These are phyloP conservation scores for Leptinotarsa defecta DNA, from an alignment of 1,140 invertebrate genomes.

Conservation along the genomic window DNA sequence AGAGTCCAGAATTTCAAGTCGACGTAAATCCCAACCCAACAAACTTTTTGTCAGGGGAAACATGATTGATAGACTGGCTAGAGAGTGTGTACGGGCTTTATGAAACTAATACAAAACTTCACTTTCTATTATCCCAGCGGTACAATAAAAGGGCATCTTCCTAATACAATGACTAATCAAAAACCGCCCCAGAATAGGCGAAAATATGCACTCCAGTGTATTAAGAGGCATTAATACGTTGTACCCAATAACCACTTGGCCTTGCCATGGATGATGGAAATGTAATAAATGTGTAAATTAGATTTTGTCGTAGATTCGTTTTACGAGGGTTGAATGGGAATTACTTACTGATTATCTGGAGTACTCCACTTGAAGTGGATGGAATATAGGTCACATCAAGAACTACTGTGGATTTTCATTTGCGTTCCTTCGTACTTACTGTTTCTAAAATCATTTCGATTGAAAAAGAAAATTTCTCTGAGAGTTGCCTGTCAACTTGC, in stretches of 20 bases:
- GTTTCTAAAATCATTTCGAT: too few species aligned
- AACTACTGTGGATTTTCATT: too few species aligned
- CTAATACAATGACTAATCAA: conserved; percentile 28
- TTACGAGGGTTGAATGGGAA: not conserved
- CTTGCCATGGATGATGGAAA: conserved; percentile 4
- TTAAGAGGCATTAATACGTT: conserved; percentile 1
- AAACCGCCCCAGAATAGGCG: conserved; percentile 19
- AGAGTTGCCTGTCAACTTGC: too few species aligned
- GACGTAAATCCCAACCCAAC: not conserved
- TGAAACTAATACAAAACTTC: conserved; percentile 30
- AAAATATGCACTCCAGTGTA: conserved; percentile 8
- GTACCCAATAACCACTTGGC: conserved; percentile 2
- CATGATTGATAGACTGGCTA: conserved; percentile 16
- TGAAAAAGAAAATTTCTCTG: too few species aligned
- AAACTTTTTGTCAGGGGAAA: conserved; percentile 8
- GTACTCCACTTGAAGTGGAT: too few species aligned
- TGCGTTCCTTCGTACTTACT: too few species aligned
- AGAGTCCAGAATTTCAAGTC: not conserved
- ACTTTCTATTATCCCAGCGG: conserved; percentile 28
- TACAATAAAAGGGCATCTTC: conserved; percentile 21
- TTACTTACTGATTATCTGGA: too few species aligned
- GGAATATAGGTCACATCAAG: too few species aligned
- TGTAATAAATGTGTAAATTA: conserved; percentile 4
- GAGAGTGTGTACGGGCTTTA: conserved; percentile 13
- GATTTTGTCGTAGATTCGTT: not conserved